Percentiles rank a stretch among this genome's conserved stretches.
These are phyloP conservation scores for Cybosia mesomella DNA, from an alignment of 2,888 invertebrate genomes.

Conservation along the genomic window DNA sequence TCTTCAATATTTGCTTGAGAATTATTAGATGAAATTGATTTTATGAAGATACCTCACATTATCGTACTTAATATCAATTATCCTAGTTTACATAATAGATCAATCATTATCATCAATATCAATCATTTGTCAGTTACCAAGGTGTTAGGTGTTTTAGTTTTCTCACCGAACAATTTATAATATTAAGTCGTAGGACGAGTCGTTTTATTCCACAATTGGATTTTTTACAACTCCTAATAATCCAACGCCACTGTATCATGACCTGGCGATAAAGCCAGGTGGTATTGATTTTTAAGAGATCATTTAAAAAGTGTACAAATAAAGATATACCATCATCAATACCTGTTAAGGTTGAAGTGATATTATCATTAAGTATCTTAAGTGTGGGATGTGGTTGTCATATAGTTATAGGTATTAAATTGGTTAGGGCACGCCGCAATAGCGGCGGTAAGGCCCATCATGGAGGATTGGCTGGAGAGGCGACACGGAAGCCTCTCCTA, in stretches of 20 bases:
- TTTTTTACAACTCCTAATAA: background rate
- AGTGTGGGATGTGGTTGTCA: background rate
- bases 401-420: background rate
- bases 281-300: background rate
- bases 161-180: too few species aligned
- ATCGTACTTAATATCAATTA: background rate
- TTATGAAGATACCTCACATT: background rate
- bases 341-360: background rate
- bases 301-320: background rate
- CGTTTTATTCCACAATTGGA: background rate
- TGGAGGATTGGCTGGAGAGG: too few species aligned
- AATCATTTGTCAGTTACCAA: background rate
- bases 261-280: background rate
- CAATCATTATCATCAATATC: background rate
- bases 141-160: background rate
- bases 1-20: background rate
- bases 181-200: background rate
- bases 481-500: too few species aligned
- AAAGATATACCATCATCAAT: background rate
- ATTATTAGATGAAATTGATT: conserved; percentile 1
- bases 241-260: background rate
- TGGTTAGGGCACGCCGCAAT: too few species aligned
- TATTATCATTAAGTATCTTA: background rate
- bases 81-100: background rate
- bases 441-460: too few species aligned